Base-by-base conservation (phyloP, 2,888 invertebrate species). In the Parelbella ahira region DNA sequence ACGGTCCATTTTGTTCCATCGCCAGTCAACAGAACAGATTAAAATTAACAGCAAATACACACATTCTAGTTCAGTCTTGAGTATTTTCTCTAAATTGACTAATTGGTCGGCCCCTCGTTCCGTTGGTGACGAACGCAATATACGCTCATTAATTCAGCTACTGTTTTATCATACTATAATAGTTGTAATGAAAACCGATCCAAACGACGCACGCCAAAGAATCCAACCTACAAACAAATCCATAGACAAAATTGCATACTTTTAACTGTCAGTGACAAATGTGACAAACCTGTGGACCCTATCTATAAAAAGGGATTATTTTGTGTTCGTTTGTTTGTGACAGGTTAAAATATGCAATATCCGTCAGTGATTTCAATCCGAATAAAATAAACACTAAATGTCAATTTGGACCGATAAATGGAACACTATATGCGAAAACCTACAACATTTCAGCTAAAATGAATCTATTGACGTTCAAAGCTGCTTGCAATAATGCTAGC, bases 21-120 rank as follows among this genome's bases (percentile, higher is more conserved):
- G n/a, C 24, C 4, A 30, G 6, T 24, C 34, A 13, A 41, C 18
- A 8, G 7, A 25, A 21, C 8, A 12, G 12, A 18, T 38, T 19
- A 47, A 50, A 50, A 47, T 15, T 45, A 53, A 54, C 37, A 39
- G 42, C 48, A 49, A 48, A 47, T 47, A 51, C 53, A 56, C 60
- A 60, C 65, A 71, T 65, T 56, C 74, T 75, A 63, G 55, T 71
- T 82, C 83, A 83, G 84, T 84, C 84, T 84, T 84, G 63, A 73
- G 64, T 73, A 72, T 72, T 69, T 71, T 63, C 55, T 60, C 69
- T 81, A 81, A 83, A 82, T 82, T 81, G 82, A 83, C 83, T 72
- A 74, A 70, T 69, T 59, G 58, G 68, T 71, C 68, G 69, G 73
- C 66, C 60, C 58, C 46, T 47, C 42, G 48, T 49, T 51, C 48